Evolutionary conservation across 2,113 vertebrate genomes (phyloP), one percentile per base, ranked within the genome.

Genomic region (Forbesichthys papilliferus): DNA sequence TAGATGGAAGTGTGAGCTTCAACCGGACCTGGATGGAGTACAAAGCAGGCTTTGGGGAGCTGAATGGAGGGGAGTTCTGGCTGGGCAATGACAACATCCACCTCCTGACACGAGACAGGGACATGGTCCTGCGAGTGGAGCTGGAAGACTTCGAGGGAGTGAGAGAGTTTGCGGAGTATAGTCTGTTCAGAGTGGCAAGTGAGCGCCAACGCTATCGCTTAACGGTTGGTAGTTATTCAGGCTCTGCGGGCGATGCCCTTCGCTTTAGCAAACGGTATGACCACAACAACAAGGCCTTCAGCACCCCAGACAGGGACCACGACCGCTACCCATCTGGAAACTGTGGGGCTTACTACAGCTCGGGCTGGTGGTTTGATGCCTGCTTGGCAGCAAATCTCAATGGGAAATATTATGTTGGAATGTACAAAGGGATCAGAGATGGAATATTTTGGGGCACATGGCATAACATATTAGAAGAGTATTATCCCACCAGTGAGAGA

Each of bases 371-470:
- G 98, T 98, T 99, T 68, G 95, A 98, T 8, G 93, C 97, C 6
- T 99, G 98, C 77, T 89, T 99, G 91, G 94, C 97, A 16, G 95
- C 96, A 70, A 99, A 99, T 68, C 95, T 98, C 71, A 99, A 99
- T 0, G 98, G 98, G 64, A 97, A 92, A 75, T 98, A 98, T 85
- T 97, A 99, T 82, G 73, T 90, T 68, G 92, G 93, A 57, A 93
- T 84, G 66, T 98, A 99, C 81, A 96, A 90, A 84, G 98, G 98
- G 0, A 90, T 98, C 58, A 93, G 94, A 42, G 92, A 99, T 57
- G 98, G 98, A n/a, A 98, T 99, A 72, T 98, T 92, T 89, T 99
- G 98, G 98, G 95, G 95, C 3, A 97, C 97, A 0, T 99, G 98
- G 98, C 92, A 93, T 1, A 95, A 93, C 5, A 73, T 93, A 34